Percentiles rank a stretch among this genome's conserved stretches.
Evolutionary conservation across 1,140 invertebrate genomes (phyloP).

Genomic region (Eubasilissa regina): DNA sequence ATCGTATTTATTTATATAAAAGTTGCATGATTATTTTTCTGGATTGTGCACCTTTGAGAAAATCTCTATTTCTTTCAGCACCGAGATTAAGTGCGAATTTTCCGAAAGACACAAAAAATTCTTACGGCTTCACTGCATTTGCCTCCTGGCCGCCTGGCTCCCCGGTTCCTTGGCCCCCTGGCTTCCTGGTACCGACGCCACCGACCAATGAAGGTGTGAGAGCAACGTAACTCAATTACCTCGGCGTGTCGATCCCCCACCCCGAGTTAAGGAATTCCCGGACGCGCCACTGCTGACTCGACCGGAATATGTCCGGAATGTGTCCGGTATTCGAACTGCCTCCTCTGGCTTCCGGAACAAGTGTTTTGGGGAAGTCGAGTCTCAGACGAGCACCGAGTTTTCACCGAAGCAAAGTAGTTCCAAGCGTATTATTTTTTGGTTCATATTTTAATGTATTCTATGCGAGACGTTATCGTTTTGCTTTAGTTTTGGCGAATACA

Average conservation of each 20-base stretch:
- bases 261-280: neutral
- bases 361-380: constrained; percentile 2
- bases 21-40: too few relatives aligned
- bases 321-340: constrained; percentile 15
- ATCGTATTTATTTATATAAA: too few relatives aligned
- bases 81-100: too few relatives aligned
- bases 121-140: too few relatives aligned
- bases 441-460: too few relatives aligned
- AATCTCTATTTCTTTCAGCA: too few relatives aligned
- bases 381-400: neutral
- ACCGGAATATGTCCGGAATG: constrained; percentile 21
- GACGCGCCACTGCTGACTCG: constrained; percentile 4
- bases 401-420: neutral
- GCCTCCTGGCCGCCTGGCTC: neutral
- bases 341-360: constrained; percentile 17
- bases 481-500: too few relatives aligned
- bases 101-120: too few relatives aligned
- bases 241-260: constrained; percentile 14
- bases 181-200: neutral
- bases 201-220: neutral
- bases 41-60: too few relatives aligned
- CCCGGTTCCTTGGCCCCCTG: neutral
- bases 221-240: constrained; percentile 11
- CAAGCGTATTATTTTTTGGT: too few relatives aligned
- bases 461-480: too few relatives aligned